Base-by-base conservation (phyloP, 2,113 vertebrate genomes). In the Piliocolobus tephrosceles region DNA sequence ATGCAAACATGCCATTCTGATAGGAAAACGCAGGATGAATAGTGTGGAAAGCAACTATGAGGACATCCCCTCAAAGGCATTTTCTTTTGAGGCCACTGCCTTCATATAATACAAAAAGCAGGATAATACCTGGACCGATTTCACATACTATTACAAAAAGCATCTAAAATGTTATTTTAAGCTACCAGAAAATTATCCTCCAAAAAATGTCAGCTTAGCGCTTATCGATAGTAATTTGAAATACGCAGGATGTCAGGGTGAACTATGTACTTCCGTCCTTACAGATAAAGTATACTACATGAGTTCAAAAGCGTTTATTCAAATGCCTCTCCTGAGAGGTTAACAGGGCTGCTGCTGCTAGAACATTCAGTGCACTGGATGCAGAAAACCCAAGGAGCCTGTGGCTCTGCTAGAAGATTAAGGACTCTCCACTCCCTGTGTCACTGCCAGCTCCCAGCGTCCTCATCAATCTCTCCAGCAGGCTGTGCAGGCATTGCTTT, bases 271-370 rank as follows among this genome's bases (percentile, higher is more conserved):
- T 95, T 76, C 96, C 2, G 3, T 96, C 94, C 96, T 96, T 61
- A 88, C 89, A 90, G 92, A 94, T 98, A 97, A 98, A 98, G 97
- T 96, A 96, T 73, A 98, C 97, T 88, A 88, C 80, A 23, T 13
- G 92, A 85, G 94, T 92, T 97, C 97, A 89, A 82, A 86, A 85
- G 94, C 95, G 27, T 97, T 98, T 97, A 98, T 97, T 97, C 97
- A 96, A 95, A 96, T 96, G 95, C 58, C 95, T 98, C 98, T 96
- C 98, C 90, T 94, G 97, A 97, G 97, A 97, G 97, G 97, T 52
- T 78, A 92, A 57, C 94, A 50, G 95, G 81, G 61, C 84, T 45
- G 95, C 96, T 66, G 95, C 94, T 96, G 94, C 94, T 83, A 38
- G 58, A 97, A 97, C 95, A 94, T 90, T 90, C n/a, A 1, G 70